These are phyloP conservation scores for Drosophila mayri DNA, from an alignment of 1,140 invertebrate genomes.

Conservation along the genomic window DNA sequence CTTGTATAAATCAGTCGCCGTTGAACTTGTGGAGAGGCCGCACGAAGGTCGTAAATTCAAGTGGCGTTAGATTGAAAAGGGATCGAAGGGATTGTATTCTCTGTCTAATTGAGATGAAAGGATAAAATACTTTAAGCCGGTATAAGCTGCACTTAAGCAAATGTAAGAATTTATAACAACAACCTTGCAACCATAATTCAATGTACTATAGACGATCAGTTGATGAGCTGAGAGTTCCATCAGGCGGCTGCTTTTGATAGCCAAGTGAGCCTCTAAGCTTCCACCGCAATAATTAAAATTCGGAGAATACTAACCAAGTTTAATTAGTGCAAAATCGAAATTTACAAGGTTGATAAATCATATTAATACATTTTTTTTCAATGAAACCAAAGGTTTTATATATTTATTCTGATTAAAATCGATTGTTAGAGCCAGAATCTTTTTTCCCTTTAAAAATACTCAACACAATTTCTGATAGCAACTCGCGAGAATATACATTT, in stretches of 20 bases:
- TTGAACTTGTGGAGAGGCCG: conserved; percentile 43
- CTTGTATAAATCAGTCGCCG: conserved; percentile 75
- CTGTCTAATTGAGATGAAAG: conserved; percentile 21
- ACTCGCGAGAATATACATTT: not conserved
- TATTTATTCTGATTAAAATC: not conserved
- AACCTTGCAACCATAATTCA: conserved; percentile 91
- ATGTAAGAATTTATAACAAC: not conserved
- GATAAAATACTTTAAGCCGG: not conserved
- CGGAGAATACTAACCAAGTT: not conserved
- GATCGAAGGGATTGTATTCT: conserved; percentile 1
- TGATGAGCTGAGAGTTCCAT: conserved; percentile 95
- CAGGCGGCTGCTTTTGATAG: conserved; percentile 87
- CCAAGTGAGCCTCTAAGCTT: conserved; percentile 91
- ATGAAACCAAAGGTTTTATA: no score
- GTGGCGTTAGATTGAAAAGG: conserved; percentile 29
- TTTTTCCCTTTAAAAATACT: not conserved
- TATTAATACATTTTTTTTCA: not conserved
- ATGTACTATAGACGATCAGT: conserved; percentile 94
- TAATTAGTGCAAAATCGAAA: no score
- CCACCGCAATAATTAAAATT: conserved; percentile 88
- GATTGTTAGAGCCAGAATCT: no score
- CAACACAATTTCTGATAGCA: not conserved
- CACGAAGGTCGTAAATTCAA: conserved; percentile 30
- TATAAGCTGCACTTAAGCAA: not conserved
- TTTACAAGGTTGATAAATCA: not conserved